A percentile compares a stretch with the other conserved stretches of the same genome.
Conservation (phyloP, 2,113 vertebrate species). For the Otus sunia region DNA sequence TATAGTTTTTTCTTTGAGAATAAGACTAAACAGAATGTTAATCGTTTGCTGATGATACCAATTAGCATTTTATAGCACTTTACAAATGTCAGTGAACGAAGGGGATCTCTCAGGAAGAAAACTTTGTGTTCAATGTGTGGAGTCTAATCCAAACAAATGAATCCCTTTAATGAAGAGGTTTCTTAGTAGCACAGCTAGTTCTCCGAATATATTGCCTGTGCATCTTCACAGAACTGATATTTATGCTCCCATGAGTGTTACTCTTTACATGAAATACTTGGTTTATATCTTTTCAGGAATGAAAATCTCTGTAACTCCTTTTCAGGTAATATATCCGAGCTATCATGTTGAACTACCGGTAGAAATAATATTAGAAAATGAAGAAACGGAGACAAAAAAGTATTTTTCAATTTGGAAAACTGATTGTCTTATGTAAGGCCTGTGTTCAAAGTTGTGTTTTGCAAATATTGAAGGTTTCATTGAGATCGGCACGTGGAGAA, state of each 20-base stretch:
- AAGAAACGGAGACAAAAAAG: neutral
- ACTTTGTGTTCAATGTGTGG: neutral
- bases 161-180: conserved; percentile 31
- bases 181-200: neutral
- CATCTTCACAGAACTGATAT: neutral
- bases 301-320: neutral
- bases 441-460: neutral
- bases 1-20: neutral
- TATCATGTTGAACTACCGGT: neutral
- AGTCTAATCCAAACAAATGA: conserved; percentile 41
- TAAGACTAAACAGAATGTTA: conserved; percentile 33
- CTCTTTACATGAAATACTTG: neutral
- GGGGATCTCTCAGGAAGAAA: conserved; percentile 26
- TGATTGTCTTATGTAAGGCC: neutral
- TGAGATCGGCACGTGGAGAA: neutral
- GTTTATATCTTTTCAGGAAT: neutral
- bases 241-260: conserved; percentile 4
- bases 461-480: neutral
- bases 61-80: conserved; percentile 46
- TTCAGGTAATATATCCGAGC: neutral
- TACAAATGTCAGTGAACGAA: conserved; percentile 47
- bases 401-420: neutral
- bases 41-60: conserved; percentile 4
- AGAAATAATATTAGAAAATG: neutral
- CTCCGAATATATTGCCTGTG: neutral